A percentile compares a stretch with the other conserved stretches of the same genome.
Conservation (phyloP, 2,888 invertebrate species). For the Nomada flava region DNA sequence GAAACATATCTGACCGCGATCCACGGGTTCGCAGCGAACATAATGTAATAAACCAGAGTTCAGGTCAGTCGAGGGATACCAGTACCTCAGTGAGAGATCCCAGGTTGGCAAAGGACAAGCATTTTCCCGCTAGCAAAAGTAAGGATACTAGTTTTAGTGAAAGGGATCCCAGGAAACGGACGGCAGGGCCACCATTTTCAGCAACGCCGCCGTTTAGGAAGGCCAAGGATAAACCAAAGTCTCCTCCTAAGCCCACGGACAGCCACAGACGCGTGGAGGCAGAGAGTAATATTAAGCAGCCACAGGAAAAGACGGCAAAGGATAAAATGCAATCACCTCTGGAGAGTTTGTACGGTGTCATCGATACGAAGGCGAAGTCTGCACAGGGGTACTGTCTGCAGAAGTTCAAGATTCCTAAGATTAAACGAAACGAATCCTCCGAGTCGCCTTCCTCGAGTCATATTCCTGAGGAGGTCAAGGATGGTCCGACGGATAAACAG, state of each 20-base stretch:
- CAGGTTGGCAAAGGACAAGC: slow-evolving; percentile 72
- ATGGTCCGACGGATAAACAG: neutral
- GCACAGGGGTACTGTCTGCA: slow-evolving; percentile 85
- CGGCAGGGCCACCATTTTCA: neutral
- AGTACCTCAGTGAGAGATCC: slow-evolving; percentile 68
- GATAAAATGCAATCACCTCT: slow-evolving; percentile 84
- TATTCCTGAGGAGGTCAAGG: slow-evolving; percentile 37
- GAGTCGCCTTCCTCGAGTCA: slow-evolving; percentile 47
- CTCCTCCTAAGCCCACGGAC: slow-evolving; percentile 69
- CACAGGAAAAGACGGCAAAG: slow-evolving; percentile 62
- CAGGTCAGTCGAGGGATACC: slow-evolving; percentile 51
- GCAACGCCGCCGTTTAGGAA: slow-evolving; percentile 29
- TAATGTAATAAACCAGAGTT: slow-evolving; percentile 26
- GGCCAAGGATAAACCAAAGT: slow-evolving; percentile 55
- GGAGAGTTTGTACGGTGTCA: slow-evolving; percentile 84
- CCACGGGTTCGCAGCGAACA: slow-evolving; percentile 67
- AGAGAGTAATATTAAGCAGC: slow-evolving; percentile 29
- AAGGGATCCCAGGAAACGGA: slow-evolving; percentile 72
- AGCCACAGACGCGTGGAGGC: slow-evolving; percentile 49
- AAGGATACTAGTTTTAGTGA: slow-evolving; percentile 63
- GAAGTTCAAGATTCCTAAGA: slow-evolving; percentile 86
- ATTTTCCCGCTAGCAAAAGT: slow-evolving; percentile 30
- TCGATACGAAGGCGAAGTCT: slow-evolving; percentile 82
- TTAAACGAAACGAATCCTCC: slow-evolving; percentile 79
- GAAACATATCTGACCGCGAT: slow-evolving; percentile 68